A percentile compares a stretch with the other conserved stretches of the same genome.
Evolutionary conservation across 2,888 invertebrate species (phyloP).

Genomic region (Drosophila paranaensis): DNA sequence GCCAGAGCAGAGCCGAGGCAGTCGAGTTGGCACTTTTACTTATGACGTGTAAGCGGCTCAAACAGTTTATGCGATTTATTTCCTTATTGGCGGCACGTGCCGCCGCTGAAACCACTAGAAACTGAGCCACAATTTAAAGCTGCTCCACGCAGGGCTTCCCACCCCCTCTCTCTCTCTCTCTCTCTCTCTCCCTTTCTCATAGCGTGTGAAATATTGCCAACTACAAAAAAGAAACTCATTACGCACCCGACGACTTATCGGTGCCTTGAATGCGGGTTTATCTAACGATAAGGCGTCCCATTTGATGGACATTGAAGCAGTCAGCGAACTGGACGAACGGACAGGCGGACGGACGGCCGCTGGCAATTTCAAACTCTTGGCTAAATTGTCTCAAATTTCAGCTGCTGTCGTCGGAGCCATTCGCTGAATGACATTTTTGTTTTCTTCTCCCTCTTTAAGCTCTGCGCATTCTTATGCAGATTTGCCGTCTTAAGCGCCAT

Average conservation of each 20-base stretch:
- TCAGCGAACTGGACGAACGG: conserved; percentile 27
- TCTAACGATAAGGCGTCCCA: conserved; percentile 41
- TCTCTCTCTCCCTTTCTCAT: neutral
- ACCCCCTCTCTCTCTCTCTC: too few relatives aligned
- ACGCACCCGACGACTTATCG: conserved; percentile 34
- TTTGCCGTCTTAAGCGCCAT: conserved; percentile 45
- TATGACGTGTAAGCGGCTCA: conserved; percentile 78
- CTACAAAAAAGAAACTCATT: conserved; percentile 39
- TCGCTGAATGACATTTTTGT: conserved; percentile 54
- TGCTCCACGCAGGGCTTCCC: conserved; percentile 31
- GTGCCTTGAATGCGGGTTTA: conserved; percentile 42
- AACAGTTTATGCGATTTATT: conserved; percentile 76
- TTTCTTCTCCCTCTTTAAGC: neutral
- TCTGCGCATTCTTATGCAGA: conserved; percentile 59
- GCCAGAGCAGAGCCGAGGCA: conserved; percentile 26
- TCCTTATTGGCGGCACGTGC: conserved; percentile 78
- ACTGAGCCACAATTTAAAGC: conserved; percentile 48
- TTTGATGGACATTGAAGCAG: conserved; percentile 48
- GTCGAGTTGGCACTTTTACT: conserved; percentile 59
- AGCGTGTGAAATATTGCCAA: conserved; percentile 35
- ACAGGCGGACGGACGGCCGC: conserved; percentile 25
- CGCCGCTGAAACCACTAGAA: conserved; percentile 36
- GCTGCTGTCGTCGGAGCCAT: conserved; percentile 52
- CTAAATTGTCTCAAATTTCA: conserved; percentile 74
- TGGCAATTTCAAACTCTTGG: conserved; percentile 64